These are phyloP conservation scores for Hydropotes inermis DNA, from an alignment of 2,113 vertebrate genomes.

Conservation along the genomic window DNA sequence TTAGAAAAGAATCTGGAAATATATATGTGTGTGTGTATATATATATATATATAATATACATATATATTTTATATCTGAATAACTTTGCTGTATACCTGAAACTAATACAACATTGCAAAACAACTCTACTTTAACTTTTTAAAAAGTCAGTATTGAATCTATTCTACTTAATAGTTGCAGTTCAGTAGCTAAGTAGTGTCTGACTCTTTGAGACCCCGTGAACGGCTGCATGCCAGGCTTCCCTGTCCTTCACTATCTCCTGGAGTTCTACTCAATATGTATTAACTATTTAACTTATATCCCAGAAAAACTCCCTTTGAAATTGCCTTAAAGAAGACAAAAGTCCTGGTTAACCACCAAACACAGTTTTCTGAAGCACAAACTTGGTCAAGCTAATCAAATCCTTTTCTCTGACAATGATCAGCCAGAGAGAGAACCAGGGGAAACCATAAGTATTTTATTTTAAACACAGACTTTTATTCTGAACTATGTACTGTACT, in stretches of 20 bases:
- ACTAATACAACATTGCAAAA: not conserved
- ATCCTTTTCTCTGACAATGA: not conserved
- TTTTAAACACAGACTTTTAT: not conserved
- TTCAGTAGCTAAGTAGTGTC: not conserved
- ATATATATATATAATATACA: not conserved
- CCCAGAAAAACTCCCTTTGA: not conserved
- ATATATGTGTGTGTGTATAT: not conserved
- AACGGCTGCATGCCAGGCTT: rapidly evolving
- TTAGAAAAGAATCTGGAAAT: not conserved
- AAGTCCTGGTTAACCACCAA: not conserved
- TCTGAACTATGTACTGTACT: not conserved
- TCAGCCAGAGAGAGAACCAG: not conserved
- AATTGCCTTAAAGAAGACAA: not conserved
- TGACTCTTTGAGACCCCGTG: rapidly evolving
- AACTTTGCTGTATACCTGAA: not conserved
- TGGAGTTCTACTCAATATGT: not conserved
- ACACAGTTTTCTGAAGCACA: not conserved
- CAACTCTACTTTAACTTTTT: not conserved
- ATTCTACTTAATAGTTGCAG: not conserved
- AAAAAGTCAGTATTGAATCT: not conserved
- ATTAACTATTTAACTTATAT: not conserved
- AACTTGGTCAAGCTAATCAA: not conserved
- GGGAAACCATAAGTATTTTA: not conserved
- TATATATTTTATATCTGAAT: not conserved
- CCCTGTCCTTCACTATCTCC: not conserved